phyloP scores from a whole-genome alignment of 2,113 vertebrate genomes.

The Oostethus manadensis region DNA sequence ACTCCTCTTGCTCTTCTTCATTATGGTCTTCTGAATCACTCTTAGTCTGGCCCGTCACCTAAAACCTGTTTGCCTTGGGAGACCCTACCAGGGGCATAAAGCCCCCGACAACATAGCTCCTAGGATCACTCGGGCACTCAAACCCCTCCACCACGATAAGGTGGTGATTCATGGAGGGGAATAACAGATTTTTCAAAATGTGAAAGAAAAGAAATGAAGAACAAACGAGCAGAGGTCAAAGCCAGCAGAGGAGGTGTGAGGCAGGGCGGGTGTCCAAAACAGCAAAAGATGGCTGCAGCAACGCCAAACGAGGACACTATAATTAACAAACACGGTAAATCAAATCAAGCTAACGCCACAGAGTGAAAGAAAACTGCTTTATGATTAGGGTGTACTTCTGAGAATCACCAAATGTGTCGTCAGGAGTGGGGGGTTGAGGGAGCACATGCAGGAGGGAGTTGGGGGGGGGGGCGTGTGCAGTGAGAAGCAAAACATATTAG shows the following conservation, averaged over 20 bases:
- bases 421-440: constrained; percentile 62
- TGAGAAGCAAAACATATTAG: constrained; percentile 96
- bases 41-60: no score
- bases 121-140: no score
- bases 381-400: constrained; percentile 95
- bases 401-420: constrained; percentile 87
- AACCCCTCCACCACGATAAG: no score
- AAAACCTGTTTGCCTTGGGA: no score
- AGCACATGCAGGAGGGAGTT: constrained; percentile 67
- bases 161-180: no score
- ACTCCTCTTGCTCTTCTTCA: no score
- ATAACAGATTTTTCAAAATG: no score
- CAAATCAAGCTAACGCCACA: constrained; percentile 32
- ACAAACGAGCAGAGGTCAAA: constrained; percentile 11
- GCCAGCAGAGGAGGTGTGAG: no score
- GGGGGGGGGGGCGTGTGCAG: constrained; percentile 76
- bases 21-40: no score
- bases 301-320: constrained; percentile 8
- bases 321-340: constrained; percentile 40
- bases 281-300: background rate
- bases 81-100: no score
- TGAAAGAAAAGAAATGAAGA: constrained; percentile 29
- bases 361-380: constrained; percentile 90
- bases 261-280: background rate
- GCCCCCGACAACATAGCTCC: no score